Evolutionary conservation across 2,797 vertebrate genomes (phyloP), one percentile per base, ranked within the genome.

Genomic region (Neosilurus mollespiculum): DNA sequence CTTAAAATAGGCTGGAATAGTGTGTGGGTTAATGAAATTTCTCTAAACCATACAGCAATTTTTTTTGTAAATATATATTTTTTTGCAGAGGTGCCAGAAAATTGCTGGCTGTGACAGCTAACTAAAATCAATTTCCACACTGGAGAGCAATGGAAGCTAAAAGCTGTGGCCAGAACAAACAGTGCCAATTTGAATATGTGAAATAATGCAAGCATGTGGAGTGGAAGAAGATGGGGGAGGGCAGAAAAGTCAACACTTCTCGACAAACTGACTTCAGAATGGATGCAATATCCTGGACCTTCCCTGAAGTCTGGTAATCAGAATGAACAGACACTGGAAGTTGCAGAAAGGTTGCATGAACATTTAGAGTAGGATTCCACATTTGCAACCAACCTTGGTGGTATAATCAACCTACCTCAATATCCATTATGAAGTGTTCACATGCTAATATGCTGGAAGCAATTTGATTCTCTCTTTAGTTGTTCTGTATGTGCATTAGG

Each of bases 81-180:
- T 87, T 88, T 83, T 79, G 84, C 87, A 89, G 81, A 88, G 87
- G 87, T 91, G 88, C 86, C 87, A 91, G 88, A 90, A 89, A 88
- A 84, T 85, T 87, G 80, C 83, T 82, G 82, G 86, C 87, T 90
- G 89, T 91, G 91, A 90, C 89, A 90, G 87, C 89, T 91, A 88
- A 91, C 90, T 89, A 85, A 89, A 92, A 91, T 90, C 88, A 88
- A 91, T 90, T 90, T 89, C 85, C 87, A 89, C 88, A 89, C 85
- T 84, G 83, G 87, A 90, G 88, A 90, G 88, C 85, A 88, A 91
- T 85, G 83, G 77, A 78, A 90, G 87, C 88, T 87, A 89, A 88
- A 86, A 89, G 85, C 86, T 78, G 84, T 72, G 84, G 88, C 88
- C 87, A 89, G 88, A 89, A 89, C 89, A 91, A 89, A 91, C 88